Percentiles rank a stretch among this genome's conserved stretches.
Evolutionary conservation across 1,140 invertebrate genomes (phyloP).

Genomic region (Chironomus tepperi): DNA sequence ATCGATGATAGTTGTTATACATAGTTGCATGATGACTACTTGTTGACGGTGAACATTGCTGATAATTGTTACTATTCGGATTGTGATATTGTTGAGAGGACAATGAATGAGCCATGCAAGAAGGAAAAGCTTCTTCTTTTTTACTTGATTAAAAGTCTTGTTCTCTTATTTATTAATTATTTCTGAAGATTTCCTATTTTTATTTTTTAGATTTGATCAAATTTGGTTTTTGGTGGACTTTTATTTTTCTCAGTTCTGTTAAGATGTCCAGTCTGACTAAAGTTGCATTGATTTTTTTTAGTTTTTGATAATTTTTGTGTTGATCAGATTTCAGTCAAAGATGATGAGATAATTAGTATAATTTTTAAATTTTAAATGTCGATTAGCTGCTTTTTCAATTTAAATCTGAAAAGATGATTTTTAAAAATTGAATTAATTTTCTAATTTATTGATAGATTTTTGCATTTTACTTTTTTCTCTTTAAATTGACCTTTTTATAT

Average conservation of each 20-base stretch:
- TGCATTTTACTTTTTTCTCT: too few relatives aligned
- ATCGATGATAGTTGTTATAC: background rate
- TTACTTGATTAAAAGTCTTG: too few relatives aligned
- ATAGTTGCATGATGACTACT: background rate
- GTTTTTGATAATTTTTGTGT: too few relatives aligned
- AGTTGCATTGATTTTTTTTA: too few relatives aligned
- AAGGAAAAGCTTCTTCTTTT: background rate
- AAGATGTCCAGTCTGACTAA: background rate
- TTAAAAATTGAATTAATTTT: too few relatives aligned
- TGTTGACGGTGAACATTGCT: constrained; percentile 5
- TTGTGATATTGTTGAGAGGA: background rate
- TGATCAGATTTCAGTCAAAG: too few relatives aligned
- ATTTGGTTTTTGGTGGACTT: background rate
- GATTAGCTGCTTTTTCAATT: too few relatives aligned
- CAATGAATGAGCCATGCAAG: background rate
- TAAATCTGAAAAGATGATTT: too few relatives aligned
- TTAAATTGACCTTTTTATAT: too few relatives aligned
- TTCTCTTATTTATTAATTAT: background rate
- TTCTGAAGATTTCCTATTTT: background rate
- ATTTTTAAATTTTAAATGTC: too few relatives aligned
- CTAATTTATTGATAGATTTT: too few relatives aligned
- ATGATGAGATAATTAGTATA: too few relatives aligned
- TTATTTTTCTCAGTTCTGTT: background rate
- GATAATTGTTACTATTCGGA: background rate
- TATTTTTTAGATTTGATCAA: background rate